Base-by-base conservation (phyloP, 2,113 vertebrate species). In the Panurus biarmicus region DNA sequence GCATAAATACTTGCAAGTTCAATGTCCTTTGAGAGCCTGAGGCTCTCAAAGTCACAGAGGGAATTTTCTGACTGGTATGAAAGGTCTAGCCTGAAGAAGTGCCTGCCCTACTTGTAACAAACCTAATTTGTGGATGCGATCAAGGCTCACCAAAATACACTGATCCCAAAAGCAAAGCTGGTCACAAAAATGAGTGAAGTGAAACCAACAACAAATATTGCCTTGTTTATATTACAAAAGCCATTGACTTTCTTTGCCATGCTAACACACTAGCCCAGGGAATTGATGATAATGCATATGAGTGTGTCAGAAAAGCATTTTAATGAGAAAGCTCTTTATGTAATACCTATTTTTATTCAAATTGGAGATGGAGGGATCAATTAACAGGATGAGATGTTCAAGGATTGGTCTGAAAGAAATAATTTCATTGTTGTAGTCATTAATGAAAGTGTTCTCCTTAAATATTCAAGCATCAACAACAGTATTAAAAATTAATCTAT, bases 281-380 rank as follows among this genome's bases (percentile, higher is more conserved):
- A 93, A 66, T 65, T 92, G 72, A 83, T 81, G 80, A 67, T 78
- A 45, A 40, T 75, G 28, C 35, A 21, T 74, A 44, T 70, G n/a
- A 80, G 51, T 29, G 45, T 7, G 8, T 94, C 67, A 89, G 82
- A 58, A 36, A 70, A 65, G 8, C 84, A 77, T 93, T 90, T 90
- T 69, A 85, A 57, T 35, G 79, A 93, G 85, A 58, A 94, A 96
- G 69, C 26, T 11, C 23, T 89, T 95, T 89, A 77, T 69, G 80
- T 89, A 88, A 53, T 73, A 94, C 64, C 82, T 96, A 57, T 92
- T 96, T 97, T 89, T 80, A 91, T 94, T 83, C 58, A 90, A 77
- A 87, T 90, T 84, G 81, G 67, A 54, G 85, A 90, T 38, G 51
- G 47, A 81, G 18, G 42, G 80, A 84, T 95, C 53, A 89, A 72